These are phyloP conservation scores for Hipparchia sbordonii DNA, from an alignment of 2,888 invertebrate genomes.

Conservation along the genomic window DNA sequence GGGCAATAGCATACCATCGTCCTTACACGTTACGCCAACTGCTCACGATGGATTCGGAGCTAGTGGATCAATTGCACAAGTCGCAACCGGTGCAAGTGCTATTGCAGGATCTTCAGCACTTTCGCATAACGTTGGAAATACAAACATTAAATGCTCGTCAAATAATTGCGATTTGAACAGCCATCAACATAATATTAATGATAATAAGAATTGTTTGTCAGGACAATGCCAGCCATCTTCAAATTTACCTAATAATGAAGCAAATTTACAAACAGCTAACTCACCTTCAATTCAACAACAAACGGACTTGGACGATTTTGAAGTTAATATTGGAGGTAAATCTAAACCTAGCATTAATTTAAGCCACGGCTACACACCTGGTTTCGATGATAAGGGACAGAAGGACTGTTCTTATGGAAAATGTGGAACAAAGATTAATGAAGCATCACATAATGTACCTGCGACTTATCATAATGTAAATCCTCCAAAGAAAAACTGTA, in stretches of 20 bases:
- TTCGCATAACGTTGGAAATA: conserved; percentile 21
- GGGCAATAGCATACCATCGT: conserved; percentile 29
- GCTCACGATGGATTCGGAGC: conserved; percentile 36
- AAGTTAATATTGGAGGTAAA: conserved; percentile 26
- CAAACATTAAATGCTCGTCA: conserved; percentile 27
- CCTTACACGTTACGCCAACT: conserved; percentile 32
- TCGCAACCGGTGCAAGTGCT: conserved; percentile 40
- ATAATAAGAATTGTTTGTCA: conserved; percentile 17
- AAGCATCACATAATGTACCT: not conserved
- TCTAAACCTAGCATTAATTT: conserved; percentile 6
- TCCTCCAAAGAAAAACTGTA: conserved; percentile 21
- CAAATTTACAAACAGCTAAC: conserved; percentile 23
- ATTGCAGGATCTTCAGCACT: conserved; percentile 37
- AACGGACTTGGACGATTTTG: conserved; percentile 18
- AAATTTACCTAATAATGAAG: conserved; percentile 1
- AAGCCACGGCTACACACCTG: conserved; percentile 2
- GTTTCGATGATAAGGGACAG: conserved; percentile 10
- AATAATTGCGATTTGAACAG: conserved; percentile 27
- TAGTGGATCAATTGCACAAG: conserved; percentile 39
- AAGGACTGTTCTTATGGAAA: conserved; percentile 24
- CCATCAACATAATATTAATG: conserved; percentile 12
- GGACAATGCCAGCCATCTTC: conserved; percentile 21
- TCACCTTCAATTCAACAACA: conserved; percentile 24
- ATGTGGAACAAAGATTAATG: conserved; percentile 15
- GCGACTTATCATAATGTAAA: conserved; percentile 10